phyloP scores from a whole-genome alignment of 2,888 invertebrate species.

The Ischnura elegans region DNA sequence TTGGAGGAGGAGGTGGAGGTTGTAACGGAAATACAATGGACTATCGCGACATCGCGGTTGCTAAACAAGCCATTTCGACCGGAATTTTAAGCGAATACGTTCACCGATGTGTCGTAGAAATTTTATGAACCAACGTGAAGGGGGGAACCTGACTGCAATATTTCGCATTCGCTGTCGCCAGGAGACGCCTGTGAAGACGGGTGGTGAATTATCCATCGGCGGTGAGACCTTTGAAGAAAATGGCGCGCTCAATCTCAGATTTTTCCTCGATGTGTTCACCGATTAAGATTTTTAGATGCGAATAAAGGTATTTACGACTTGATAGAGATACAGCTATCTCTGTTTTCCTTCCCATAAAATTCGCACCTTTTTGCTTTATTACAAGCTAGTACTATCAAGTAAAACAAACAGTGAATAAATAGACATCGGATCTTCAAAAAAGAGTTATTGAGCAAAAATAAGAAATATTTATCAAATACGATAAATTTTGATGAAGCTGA shows the following conservation, averaged over 20 bases:
- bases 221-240: background rate
- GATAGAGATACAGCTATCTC: too few species aligned
- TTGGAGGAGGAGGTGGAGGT: background rate
- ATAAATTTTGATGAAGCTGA: too few species aligned
- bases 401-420: too few species aligned
- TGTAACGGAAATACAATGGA: background rate
- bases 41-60: constrained; percentile 27
- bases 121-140: background rate
- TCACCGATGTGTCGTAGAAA: background rate
- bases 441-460: too few species aligned
- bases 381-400: too few species aligned
- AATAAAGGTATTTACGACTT: too few species aligned
- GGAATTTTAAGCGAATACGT: background rate
- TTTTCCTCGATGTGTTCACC: too few species aligned
- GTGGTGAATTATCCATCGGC: background rate
- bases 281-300: too few species aligned
- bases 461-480: too few species aligned
- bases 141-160: background rate
- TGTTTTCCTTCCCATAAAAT: too few species aligned
- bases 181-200: background rate
- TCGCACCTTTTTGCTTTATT: too few species aligned
- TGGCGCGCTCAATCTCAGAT: background rate
- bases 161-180: background rate
- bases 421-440: too few species aligned
- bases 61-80: constrained; percentile 24